Evolutionary conservation across 2,888 invertebrate species (phyloP), one percentile per base, ranked within the genome.

Genomic region (Laothoe populi): DNA sequence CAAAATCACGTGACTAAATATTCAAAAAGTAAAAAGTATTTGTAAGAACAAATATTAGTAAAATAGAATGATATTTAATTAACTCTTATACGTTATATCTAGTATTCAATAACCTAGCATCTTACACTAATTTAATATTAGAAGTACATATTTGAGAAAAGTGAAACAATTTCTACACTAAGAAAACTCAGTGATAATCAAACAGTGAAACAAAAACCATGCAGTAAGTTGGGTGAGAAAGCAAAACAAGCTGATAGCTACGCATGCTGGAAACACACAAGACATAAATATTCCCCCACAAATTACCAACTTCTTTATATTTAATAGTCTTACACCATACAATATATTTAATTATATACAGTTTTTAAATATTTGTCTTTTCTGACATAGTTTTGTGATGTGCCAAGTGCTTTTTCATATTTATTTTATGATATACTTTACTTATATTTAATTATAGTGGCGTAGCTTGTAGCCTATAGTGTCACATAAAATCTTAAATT

Each of bases 221-320:
- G 71, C 73, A 67, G 26, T 38, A 57, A 31, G 48, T 45, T 49
- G 61, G 64, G 68, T 70, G 70, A 69, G 67, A 62, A 69, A 72
- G 73, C 72, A 66, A 70, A 72, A 24, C 68, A 58, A 86, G 53
- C 53, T 10, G 11, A 35, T 31, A 78, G 72, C 74, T 16, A 60
- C 57, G 45, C 66, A 67, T 68, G 68, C 68, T 42, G 62, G 58
- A 61, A 57, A 49, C 10, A 63, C 59, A 65, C 59, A 63, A 46
- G 48, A 66, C 21, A 40, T 21, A 53, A 24, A 53, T 49, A 53
- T 19, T n/a, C 26, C n/a, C 24, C 38, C 38, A 49, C 21, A n/a
- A n/a, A 19, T 13, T 40, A 16, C 45, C 16, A 40, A 58, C n/a
- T 35, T 23, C 23, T 44, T 42, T 21, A 21, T 57, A 10, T 10